phyloP scores from a whole-genome alignment of 2,113 vertebrate genomes.

The Channa argus region DNA sequence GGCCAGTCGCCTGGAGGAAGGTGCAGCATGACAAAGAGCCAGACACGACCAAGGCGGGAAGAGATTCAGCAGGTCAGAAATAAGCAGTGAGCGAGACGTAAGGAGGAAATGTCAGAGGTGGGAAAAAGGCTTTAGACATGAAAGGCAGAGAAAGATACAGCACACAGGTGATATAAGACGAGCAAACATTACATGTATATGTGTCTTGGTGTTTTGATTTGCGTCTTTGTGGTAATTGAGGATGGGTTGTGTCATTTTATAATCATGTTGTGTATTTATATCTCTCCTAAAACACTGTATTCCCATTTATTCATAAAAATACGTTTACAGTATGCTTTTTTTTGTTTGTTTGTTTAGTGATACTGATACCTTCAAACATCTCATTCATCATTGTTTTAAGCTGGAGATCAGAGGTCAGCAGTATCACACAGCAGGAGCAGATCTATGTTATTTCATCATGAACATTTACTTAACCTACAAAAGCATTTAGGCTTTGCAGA shows the following conservation, averaged over 20 bases:
- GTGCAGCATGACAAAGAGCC: constrained; percentile 45
- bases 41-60: constrained; percentile 36
- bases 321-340: too few species aligned
- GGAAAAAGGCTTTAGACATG: constrained; percentile 4
- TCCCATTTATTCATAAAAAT: background rate
- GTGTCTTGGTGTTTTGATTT: background rate
- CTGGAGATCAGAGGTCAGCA: background rate
- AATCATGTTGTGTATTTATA: too few species aligned
- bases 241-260: too few species aligned
- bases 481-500: background rate
- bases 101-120: background rate
- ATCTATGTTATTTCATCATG: constrained; percentile 7
- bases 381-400: background rate
- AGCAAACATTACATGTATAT: too few species aligned
- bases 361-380: background rate
- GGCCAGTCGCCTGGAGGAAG: constrained; percentile 85
- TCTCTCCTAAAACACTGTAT: background rate
- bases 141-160: too few species aligned
- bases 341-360: background rate
- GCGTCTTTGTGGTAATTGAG: background rate
- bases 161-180: too few species aligned
- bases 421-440: background rate
- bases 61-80: constrained; percentile 32
- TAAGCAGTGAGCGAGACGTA: constrained; percentile 19
- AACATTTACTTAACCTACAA: background rate